Evolutionary conservation across 1,140 invertebrate species (phyloP), one percentile per base, ranked within the genome.

Genomic region (Danaus plexippus): DNA sequence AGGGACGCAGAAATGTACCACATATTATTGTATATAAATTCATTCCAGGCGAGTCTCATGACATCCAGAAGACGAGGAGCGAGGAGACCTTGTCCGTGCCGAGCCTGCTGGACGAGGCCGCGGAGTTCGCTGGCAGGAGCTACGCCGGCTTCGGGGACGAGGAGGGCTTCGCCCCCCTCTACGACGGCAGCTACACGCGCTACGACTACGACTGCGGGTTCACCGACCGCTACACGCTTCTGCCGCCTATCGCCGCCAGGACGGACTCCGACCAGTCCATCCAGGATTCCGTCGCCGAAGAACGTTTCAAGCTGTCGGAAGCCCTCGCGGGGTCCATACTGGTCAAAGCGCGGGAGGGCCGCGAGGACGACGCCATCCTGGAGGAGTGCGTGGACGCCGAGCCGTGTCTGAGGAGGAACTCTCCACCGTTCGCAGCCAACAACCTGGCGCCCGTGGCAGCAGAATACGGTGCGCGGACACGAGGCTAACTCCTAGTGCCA

Each of bases 1-100:
- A n/a, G n/a, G n/a, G n/a, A n/a, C n/a, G n/a, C n/a, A n/a, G n/a
- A n/a, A n/a, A n/a, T n/a, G n/a, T n/a, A n/a, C n/a, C n/a, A n/a
- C n/a, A n/a, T n/a, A n/a, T n/a, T n/a, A n/a, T n/a, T n/a, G n/a
- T n/a, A n/a, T n/a, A n/a, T n/a, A n/a, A 32, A 32, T n/a, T n/a
- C 47, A 43, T 61, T 57, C 1, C 73, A 77, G 73, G 63, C 11
- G 68, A 77, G 43, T 75, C 75, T 52, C 67, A 61, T 9, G 81
- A 81, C 18, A 80, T 87, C 43, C 82, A 87, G 59, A 87, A 86
- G 71, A 86, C 85, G 2, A 66, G 80, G 15, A 85, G 80, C 62
- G 85, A 87, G 52, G 84, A 87, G 54, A 80, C 76, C 0, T 65
- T 86, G 13, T 80, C 85, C 57, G 77, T 75, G 49, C 65, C 79